These are phyloP conservation scores for Megastigmus dorsalis DNA, from an alignment of 2,888 invertebrate genomes.

Conservation along the genomic window DNA sequence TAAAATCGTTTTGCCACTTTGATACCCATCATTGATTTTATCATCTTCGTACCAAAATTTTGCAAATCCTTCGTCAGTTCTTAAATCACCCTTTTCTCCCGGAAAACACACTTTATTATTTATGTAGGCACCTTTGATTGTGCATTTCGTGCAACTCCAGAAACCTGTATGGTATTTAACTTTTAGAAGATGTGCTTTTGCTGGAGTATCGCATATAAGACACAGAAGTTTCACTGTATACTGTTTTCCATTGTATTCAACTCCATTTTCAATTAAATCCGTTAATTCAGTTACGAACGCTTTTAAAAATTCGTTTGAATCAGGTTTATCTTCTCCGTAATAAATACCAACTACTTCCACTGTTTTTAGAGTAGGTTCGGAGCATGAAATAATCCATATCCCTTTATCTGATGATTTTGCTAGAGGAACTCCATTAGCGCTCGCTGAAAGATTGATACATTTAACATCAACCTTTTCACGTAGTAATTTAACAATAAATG, in stretches of 20 bases:
- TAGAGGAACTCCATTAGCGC: slow-evolving; percentile 14
- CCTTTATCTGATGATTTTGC: background rate
- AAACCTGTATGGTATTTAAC: background rate
- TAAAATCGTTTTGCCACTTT: slow-evolving; percentile 44
- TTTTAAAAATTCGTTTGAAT: background rate
- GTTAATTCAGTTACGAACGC: background rate
- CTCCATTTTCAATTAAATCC: background rate
- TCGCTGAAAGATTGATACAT: background rate
- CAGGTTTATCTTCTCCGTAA: background rate
- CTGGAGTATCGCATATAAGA: slow-evolving; percentile 3
- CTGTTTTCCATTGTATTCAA: background rate
- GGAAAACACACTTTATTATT: no score
- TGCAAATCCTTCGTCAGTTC: slow-evolving; percentile 47
- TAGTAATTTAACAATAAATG: background rate
- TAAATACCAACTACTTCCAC: slow-evolving; percentile 13
- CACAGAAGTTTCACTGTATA: background rate
- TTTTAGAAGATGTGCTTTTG: background rate
- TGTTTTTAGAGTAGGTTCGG: background rate
- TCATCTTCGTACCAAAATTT: background rate
- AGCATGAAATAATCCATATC: background rate
- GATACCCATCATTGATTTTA: slow-evolving; percentile 37
- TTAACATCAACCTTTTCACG: background rate
- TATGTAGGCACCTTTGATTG: no score
- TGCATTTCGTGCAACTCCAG: slow-evolving; percentile 28
- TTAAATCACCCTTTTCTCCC: slow-evolving; percentile 18